Base-by-base conservation (phyloP, 2,797 vertebrate species). In the Champsocephalus esox region DNA sequence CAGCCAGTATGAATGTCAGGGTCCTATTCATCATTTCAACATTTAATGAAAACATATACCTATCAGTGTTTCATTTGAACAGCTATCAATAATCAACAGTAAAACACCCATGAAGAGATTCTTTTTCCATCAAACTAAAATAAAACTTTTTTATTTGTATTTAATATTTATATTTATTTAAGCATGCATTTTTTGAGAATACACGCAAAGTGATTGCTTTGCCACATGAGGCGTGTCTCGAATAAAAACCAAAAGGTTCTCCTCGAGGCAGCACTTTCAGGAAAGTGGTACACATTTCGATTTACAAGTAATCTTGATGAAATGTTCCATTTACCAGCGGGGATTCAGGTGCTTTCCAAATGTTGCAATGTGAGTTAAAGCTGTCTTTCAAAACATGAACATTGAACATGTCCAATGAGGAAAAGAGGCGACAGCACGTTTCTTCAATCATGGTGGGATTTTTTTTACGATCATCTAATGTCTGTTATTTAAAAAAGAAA, bases 71-170 rank as follows among this genome's bases (percentile, higher is more conserved):
- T 55, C 75, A 75, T 72, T 76, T 52, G 41, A 59, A 61, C 54
- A 63, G 57, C 55, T 64, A 70, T 72, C 58, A 79, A 56, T 60
- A 60, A 77, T 81, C 70, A 73, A 69, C 8, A 14, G 21, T 46
- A 5, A 75, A 77, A 84, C 65, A 70, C 55, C 17, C 67, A 49
- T 75, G 34, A 75, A 44, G 45, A 79, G 62, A 52, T 73, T 52
- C 16, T 76, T 75, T 61, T 70, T 71, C 16, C 24, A 60, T 12
- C 9, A 24, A 80, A 17, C 58, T 28, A 1, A 34, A 61, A 12
- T 70, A 14, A 75, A 69, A 68, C n/a, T 16, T 4, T 54, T 11
- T 28, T 13, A 13, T 32, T 8, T 62, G 9, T 49, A 21, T 62
- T 59, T 74, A 12, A 32, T 69, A 49, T 70, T 51, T 12, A 50